Evolutionary conservation across 2,888 invertebrate genomes (phyloP).

Genomic region (Agonopterix heracliana): DNA sequence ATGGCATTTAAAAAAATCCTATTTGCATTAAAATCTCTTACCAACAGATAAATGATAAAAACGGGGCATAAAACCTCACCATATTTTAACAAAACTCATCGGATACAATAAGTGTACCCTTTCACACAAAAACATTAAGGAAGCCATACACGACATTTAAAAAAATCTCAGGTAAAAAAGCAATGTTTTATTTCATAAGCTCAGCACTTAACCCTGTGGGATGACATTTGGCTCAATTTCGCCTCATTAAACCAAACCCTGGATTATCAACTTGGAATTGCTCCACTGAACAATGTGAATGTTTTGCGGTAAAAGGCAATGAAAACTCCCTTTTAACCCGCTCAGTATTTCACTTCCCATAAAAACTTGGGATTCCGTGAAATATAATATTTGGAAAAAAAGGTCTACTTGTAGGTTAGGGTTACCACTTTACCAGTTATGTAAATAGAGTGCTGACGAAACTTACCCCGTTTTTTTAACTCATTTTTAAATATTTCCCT

Average conservation of each 20-base stretch:
- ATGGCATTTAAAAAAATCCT: too few species aligned
- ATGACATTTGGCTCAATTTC: slow-evolving; percentile 58
- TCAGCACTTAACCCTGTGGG: slow-evolving; percentile 48
- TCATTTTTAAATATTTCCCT: too few species aligned
- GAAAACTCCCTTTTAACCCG: slow-evolving; percentile 61
- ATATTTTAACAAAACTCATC: too few species aligned
- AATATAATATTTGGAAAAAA: slow-evolving; percentile 58
- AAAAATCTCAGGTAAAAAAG: slow-evolving; percentile 38
- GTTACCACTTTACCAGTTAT: too few species aligned
- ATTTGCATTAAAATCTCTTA: too few species aligned
- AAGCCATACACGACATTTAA: slow-evolving; percentile 7
- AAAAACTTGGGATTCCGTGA: slow-evolving; percentile 63
- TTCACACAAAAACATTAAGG: too few species aligned
- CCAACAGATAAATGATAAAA: too few species aligned
- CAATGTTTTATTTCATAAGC: slow-evolving; percentile 17
- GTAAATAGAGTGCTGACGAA: too few species aligned
- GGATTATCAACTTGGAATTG: slow-evolving; percentile 69
- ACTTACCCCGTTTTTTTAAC: too few species aligned
- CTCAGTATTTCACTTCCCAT: slow-evolving; percentile 61
- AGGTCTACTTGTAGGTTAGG: slow-evolving; percentile 29
- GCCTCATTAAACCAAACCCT: slow-evolving; percentile 58
- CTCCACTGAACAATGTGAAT: slow-evolving; percentile 59
- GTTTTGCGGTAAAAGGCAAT: slow-evolving; percentile 68
- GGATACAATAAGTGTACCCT: too few species aligned
- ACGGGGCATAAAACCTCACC: too few species aligned